A percentile compares a stretch with the other conserved stretches of the same genome.
These are phyloP conservation scores for Cyanoliseus patagonus DNA, from an alignment of 2,113 vertebrate species.

Conservation along the genomic window DNA sequence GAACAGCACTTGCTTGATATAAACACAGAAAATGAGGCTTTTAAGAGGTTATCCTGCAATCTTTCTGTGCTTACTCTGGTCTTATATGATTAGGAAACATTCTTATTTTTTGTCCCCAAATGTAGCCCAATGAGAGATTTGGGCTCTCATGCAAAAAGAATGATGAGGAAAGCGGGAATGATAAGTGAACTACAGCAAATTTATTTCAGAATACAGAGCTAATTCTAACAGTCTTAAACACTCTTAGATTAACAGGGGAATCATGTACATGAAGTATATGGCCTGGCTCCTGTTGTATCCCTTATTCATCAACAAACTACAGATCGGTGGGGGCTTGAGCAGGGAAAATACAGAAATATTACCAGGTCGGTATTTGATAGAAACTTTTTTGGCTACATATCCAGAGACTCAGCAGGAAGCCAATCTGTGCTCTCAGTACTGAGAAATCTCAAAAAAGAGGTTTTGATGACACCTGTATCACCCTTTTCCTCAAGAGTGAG, in stretches of 20 bases:
- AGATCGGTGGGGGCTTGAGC: not conserved
- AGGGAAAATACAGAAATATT: not conserved
- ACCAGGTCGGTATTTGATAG: not conserved
- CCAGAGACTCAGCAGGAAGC: not conserved
- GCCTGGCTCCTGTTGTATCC: not conserved
- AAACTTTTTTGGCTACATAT: not conserved
- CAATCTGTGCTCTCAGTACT: not conserved
- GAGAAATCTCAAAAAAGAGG: not conserved
- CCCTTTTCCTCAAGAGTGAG: not conserved
- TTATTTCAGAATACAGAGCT: not conserved
- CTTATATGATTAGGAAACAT: not conserved
- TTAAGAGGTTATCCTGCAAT: not conserved
- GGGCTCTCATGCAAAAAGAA: not conserved
- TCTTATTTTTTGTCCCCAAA: not conserved
- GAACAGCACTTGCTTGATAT: not conserved
- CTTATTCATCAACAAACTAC: not conserved
- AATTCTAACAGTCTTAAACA: not conserved
- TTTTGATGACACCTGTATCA: not conserved
- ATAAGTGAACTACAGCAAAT: not conserved
- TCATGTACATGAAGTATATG: not conserved
- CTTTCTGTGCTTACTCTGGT: not conserved
- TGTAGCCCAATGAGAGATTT: not conserved
- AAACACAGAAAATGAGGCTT: conserved; percentile 4
- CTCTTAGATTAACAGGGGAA: not conserved
- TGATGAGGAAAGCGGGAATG: not conserved